Evolutionary conservation across 1,140 invertebrate species (phyloP).

Genomic region (Eumeta japonica): DNA sequence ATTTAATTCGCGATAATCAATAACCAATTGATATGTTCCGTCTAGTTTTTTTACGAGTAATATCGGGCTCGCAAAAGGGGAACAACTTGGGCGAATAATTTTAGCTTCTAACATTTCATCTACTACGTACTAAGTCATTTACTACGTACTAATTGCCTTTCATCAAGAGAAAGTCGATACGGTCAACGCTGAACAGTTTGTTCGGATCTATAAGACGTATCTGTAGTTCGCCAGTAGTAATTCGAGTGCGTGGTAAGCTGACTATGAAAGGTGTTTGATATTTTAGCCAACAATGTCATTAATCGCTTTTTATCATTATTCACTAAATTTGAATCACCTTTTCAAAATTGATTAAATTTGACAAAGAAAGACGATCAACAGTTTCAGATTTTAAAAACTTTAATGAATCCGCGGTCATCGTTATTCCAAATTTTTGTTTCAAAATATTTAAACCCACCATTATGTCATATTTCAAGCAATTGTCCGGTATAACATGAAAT

Average conservation of each 20-base stretch:
- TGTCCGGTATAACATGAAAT: conserved; percentile 5
- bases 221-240: neutral
- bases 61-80: conserved; percentile 14
- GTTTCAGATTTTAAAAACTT: neutral
- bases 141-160: conserved; percentile 3
- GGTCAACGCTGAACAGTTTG: conserved; percentile 6
- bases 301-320: neutral
- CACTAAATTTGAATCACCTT: neutral
- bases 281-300: neutral
- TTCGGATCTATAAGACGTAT: conserved; percentile 4
- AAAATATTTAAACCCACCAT: conserved; percentile 6
- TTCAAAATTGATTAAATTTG: neutral
- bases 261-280: neutral
- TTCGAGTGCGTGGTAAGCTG: neutral
- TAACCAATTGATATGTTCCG: conserved; percentile 15
- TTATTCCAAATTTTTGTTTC: neutral
- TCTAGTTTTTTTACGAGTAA: conserved; percentile 16
- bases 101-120: conserved; percentile 4
- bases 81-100: conserved; percentile 10
- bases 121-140: conserved; percentile 4
- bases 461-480: neutral
- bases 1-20: conserved; percentile 49
- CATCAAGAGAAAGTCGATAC: conserved; percentile 8
- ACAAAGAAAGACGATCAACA: neutral
- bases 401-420: neutral